phyloP scores from a whole-genome alignment of 1,140 invertebrate genomes.

The Drosophila melanogaster region DNA sequence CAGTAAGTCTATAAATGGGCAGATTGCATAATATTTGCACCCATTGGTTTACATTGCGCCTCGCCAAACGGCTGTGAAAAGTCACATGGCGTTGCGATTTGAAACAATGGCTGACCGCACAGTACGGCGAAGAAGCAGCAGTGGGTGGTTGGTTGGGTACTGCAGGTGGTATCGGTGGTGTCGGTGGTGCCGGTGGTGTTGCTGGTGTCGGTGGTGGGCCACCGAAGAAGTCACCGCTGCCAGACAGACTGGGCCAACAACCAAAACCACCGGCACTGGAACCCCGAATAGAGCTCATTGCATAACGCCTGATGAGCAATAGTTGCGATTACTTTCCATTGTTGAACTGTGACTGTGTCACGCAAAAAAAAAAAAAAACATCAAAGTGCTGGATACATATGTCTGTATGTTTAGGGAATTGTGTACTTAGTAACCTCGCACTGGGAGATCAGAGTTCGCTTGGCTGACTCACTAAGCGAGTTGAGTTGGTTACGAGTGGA shows the following conservation, averaged over 20 bases:
- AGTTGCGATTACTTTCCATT: slow-evolving; percentile 68
- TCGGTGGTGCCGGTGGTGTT: too few species aligned
- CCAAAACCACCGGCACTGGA: slow-evolving; percentile 1
- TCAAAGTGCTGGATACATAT: neutral
- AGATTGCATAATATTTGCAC: slow-evolving; percentile 67
- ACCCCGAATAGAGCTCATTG: slow-evolving; percentile 31
- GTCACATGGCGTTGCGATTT: slow-evolving; percentile 56
- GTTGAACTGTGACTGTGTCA: slow-evolving; percentile 63
- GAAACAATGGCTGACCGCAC: slow-evolving; percentile 64
- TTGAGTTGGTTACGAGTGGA: slow-evolving; percentile 36
- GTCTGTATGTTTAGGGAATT: slow-evolving; percentile 6
- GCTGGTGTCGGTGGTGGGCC: neutral
- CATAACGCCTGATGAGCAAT: slow-evolving; percentile 70
- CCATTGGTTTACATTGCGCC: slow-evolving; percentile 61
- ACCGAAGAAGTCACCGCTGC: slow-evolving; percentile 39
- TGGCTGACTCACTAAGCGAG: slow-evolving; percentile 25
- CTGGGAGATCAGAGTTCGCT: slow-evolving; percentile 1
- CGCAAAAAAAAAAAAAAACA: slow-evolving; percentile 60
- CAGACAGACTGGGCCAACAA: slow-evolving; percentile 21
- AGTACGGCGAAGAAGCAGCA: slow-evolving; percentile 5
- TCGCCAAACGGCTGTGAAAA: slow-evolving; percentile 68
- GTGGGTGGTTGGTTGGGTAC: slow-evolving; percentile 17
- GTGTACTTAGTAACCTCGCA: slow-evolving; percentile 24
- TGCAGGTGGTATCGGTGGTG: neutral
- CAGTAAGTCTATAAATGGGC: slow-evolving; percentile 23